These are phyloP conservation scores for Rutilus rutilus DNA, from an alignment of 2,113 vertebrate species.

Conservation along the genomic window DNA sequence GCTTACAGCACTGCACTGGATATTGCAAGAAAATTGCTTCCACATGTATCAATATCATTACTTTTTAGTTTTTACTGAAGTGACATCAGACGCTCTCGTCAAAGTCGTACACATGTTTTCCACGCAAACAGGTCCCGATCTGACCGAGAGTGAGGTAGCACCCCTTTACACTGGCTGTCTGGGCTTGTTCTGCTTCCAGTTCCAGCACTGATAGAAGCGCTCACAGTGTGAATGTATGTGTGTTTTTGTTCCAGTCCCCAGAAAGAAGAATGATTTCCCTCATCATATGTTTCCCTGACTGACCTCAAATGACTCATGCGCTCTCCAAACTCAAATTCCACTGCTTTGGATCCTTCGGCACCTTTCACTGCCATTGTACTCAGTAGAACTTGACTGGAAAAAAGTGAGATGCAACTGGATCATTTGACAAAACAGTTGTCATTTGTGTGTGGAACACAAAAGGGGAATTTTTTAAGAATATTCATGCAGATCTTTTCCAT, in stretches of 20 bases:
- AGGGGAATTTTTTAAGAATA: background rate
- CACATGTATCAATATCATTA: slow-evolving; percentile 30
- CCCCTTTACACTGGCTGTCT: slow-evolving; percentile 21
- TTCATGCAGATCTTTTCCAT: background rate
- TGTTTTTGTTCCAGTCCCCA: background rate
- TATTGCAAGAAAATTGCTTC: slow-evolving; percentile 24
- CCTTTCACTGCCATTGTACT: slow-evolving; percentile 61
- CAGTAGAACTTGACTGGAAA: slow-evolving; percentile 60
- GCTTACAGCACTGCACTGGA: background rate
- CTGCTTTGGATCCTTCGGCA: slow-evolving; percentile 72
- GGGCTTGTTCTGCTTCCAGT: slow-evolving; percentile 35
- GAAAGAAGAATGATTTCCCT: slow-evolving; percentile 21
- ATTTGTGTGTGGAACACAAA: background rate
- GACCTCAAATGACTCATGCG: slow-evolving; percentile 66
- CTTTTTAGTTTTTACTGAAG: slow-evolving; percentile 1
- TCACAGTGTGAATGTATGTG: background rate
- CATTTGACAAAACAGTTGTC: background rate
- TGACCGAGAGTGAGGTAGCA: background rate
- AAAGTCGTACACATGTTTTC: background rate
- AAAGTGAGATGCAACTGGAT: background rate
- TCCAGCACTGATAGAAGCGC: background rate
- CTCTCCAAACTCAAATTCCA: slow-evolving; percentile 67
- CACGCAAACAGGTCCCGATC: slow-evolving; percentile 8
- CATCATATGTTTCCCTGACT: slow-evolving; percentile 50
- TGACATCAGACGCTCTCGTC: background rate